A percentile compares a stretch with the other conserved stretches of the same genome.
phyloP scores from a whole-genome alignment of 2,888 invertebrate genomes.

The Clanis bilineata region DNA sequence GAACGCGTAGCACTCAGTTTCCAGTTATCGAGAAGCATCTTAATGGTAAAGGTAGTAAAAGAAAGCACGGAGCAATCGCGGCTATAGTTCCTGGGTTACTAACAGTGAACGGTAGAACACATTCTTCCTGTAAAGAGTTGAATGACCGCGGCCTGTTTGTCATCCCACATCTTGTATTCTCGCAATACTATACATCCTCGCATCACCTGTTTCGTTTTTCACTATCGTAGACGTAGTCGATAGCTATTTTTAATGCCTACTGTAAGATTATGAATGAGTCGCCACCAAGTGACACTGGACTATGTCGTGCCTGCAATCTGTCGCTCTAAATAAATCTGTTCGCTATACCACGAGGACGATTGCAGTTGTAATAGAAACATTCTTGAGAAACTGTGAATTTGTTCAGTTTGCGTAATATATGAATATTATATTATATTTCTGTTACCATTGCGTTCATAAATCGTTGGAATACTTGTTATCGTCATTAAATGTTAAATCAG shows the following conservation, averaged over 20 bases:
- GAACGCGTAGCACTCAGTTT: background rate
- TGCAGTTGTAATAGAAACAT: slow-evolving; percentile 21
- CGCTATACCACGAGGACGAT: slow-evolving; percentile 22
- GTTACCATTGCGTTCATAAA: background rate
- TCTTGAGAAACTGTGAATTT: slow-evolving; percentile 3
- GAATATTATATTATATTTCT: slow-evolving; percentile 8
- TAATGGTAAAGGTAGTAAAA: slow-evolving; percentile 31
- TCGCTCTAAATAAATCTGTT: slow-evolving; percentile 46
- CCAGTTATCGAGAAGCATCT: slow-evolving; percentile 18
- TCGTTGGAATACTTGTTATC: slow-evolving; percentile 12
- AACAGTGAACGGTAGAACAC: slow-evolving; percentile 37
- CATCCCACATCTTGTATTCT: slow-evolving; percentile 60
- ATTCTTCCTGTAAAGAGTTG: slow-evolving; percentile 52
- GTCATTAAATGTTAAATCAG: slow-evolving; percentile 14
- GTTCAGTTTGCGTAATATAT: slow-evolving; percentile 5
- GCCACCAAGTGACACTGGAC: slow-evolving; percentile 47
- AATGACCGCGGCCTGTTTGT: slow-evolving; percentile 62
- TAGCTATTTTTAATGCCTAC: slow-evolving; percentile 61
- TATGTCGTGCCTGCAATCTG: slow-evolving; percentile 33
- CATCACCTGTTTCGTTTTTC: slow-evolving; percentile 74
- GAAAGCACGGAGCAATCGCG: background rate
- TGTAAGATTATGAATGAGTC: slow-evolving; percentile 67
- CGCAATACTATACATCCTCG: slow-evolving; percentile 42
- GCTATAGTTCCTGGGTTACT: slow-evolving; percentile 28
- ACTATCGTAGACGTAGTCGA: slow-evolving; percentile 56